phyloP scores from a whole-genome alignment of 1,140 invertebrate genomes.

The Glomeris maerens region DNA sequence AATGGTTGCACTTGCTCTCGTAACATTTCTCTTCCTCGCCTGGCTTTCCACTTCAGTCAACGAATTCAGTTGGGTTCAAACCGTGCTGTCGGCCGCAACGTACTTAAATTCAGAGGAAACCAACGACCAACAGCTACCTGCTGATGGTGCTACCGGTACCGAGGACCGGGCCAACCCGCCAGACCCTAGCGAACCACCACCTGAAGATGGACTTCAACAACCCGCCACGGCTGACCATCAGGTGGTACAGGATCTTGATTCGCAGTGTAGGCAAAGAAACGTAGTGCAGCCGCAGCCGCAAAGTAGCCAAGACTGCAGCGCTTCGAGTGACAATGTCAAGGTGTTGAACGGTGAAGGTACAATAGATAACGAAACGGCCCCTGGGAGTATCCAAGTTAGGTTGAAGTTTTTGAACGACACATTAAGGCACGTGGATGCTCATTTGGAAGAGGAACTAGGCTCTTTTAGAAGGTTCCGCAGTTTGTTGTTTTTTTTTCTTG shows the following conservation, averaged over 20 bases:
- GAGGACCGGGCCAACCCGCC: background rate
- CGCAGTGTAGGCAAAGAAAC: background rate
- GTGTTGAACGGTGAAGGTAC: background rate
- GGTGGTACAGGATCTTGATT: background rate
- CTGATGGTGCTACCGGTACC: background rate
- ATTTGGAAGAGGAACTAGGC: constrained; percentile 54
- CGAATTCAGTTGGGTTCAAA: constrained; percentile 32
- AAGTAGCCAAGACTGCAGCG: background rate
- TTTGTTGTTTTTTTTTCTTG: constrained; percentile 2
- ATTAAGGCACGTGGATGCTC: constrained; percentile 59
- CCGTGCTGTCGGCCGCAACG: constrained; percentile 35
- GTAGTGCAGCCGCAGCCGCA: background rate
- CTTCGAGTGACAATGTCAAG: background rate
- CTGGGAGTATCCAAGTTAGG: constrained; percentile 50
- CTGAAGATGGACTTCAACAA: background rate
- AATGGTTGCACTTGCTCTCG: constrained; percentile 36
- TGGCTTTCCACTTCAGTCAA: constrained; percentile 52
- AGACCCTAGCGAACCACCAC: background rate
- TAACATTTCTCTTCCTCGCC: constrained; percentile 46
- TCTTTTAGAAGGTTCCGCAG: constrained; percentile 65
- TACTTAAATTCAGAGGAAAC: constrained; percentile 26
- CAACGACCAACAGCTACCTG: constrained; percentile 15
- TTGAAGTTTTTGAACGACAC: constrained; percentile 79
- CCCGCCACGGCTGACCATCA: background rate
- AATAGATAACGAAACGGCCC: background rate